A percentile compares a stretch with the other conserved stretches of the same genome.
Conservation (phyloP, 2,797 vertebrate genomes). For the Acropternis orthonyx region DNA sequence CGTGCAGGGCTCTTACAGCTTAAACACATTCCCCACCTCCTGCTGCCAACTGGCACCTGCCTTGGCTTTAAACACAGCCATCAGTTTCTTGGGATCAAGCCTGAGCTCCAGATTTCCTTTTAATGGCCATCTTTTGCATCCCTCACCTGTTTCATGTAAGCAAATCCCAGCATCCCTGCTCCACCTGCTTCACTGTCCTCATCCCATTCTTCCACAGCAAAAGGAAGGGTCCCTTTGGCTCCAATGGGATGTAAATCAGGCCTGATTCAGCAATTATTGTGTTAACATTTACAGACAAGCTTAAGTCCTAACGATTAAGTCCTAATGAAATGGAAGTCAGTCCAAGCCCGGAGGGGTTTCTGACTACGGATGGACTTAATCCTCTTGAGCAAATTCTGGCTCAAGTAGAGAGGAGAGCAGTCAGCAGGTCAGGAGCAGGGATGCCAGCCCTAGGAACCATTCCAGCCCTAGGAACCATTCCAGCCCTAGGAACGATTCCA, state of each 20-base stretch:
- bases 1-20: neutral
- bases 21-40: neutral
- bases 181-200: neutral
- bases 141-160: neutral
- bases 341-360: neutral
- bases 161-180: neutral
- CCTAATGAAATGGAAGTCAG: neutral
- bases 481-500: neutral
- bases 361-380: neutral
- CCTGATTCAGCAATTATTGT: neutral
- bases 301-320: neutral
- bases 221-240: neutral
- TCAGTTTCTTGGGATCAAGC: neutral
- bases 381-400: neutral
- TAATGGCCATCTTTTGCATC: fast-evolving
- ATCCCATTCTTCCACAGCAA: too few species aligned
- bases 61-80: neutral
- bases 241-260: neutral
- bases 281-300: neutral
- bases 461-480: neutral
- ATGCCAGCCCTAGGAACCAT: neutral
- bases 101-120: neutral
- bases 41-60: neutral
- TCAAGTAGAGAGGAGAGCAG: neutral
- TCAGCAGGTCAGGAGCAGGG: neutral